A percentile compares a stretch with the other conserved stretches of the same genome.
Conservation (phyloP, 2,113 vertebrate species). For the Melospiza melodia region DNA sequence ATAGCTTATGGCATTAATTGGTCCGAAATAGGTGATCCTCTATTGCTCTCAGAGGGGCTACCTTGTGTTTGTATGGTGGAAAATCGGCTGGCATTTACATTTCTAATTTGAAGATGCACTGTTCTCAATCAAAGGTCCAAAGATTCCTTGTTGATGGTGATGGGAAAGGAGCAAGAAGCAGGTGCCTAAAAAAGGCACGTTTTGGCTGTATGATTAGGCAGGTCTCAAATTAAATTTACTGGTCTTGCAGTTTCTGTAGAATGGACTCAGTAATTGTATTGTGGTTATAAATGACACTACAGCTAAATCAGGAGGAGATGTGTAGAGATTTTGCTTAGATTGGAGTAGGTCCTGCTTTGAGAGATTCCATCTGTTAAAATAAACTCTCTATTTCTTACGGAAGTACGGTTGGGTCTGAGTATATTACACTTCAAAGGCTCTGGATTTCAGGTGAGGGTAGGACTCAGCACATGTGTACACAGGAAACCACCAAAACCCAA, state of each 20-base stretch:
- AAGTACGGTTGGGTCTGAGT: background rate
- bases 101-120: background rate
- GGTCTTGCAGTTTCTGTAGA: background rate
- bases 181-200: background rate
- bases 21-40: background rate
- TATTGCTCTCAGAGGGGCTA: background rate
- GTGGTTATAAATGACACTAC: background rate
- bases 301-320: background rate
- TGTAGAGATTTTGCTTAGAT: background rate
- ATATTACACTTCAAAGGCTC: background rate
- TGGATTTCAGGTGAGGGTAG: background rate
- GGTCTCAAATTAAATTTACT: background rate
- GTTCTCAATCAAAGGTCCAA: fast-evolving
- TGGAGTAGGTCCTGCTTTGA: background rate
- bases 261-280: background rate
- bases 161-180: background rate
- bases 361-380: background rate
- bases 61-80: background rate
- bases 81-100: background rate
- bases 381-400: background rate
- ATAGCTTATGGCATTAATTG: background rate
- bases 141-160: background rate
- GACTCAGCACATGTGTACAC: background rate
- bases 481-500: background rate
- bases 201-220: background rate